phyloP scores from a whole-genome alignment of 2,113 vertebrate species.

The Electrona antarctica region DNA sequence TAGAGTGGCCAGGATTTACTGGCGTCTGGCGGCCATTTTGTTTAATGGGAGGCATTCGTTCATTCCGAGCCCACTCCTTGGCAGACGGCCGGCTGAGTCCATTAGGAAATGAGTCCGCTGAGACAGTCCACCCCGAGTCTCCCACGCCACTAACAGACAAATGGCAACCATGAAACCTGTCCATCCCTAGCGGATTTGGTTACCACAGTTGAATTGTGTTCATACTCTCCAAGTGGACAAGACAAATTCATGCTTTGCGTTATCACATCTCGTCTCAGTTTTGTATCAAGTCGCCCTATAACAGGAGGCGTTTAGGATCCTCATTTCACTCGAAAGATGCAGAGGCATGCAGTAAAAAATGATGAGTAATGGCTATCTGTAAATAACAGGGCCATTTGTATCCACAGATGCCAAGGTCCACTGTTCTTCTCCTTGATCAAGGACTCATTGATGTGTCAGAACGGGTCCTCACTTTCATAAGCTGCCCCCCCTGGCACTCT shows the following conservation, averaged over 20 bases:
- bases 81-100: constrained; percentile 55
- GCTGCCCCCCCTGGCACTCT: constrained; percentile 13
- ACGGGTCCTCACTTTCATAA: constrained; percentile 34
- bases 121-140: not conserved
- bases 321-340: not conserved
- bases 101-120: constrained; percentile 72
- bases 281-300: constrained; percentile 11
- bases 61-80: constrained; percentile 57
- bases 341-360: constrained; percentile 20
- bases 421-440: constrained; percentile 13
- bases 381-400: constrained; percentile 17
- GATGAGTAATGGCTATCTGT: constrained; percentile 21
- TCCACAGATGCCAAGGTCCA: not conserved
- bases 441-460: constrained; percentile 34
- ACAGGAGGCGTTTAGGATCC: constrained; percentile 4
- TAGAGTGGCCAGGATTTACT: constrained; percentile 62
- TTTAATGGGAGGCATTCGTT: constrained; percentile 68
- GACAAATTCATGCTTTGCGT: not conserved
- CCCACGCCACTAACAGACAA: constrained; percentile 43
- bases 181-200: constrained; percentile 40
- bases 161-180: constrained; percentile 48
- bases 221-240: constrained; percentile 31
- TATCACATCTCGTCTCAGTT: not conserved
- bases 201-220: constrained; percentile 22
- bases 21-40: constrained; percentile 53